phyloP scores from a whole-genome alignment of 1,140 invertebrate genomes.

The Neodiprion pinetum region DNA sequence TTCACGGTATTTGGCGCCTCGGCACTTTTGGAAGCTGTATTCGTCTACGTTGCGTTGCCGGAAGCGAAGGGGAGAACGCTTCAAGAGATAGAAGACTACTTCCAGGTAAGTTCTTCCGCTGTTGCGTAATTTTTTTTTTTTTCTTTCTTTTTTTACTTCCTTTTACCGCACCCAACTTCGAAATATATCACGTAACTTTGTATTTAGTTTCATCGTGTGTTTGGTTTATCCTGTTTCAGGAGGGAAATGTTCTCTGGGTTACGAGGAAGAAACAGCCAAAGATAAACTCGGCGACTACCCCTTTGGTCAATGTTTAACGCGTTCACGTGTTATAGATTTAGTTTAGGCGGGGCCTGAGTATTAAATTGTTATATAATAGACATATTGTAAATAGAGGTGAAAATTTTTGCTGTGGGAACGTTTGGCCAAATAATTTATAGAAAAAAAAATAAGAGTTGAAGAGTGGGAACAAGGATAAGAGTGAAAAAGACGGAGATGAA shows the following conservation, averaged over 20 bases:
- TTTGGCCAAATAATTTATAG: neutral
- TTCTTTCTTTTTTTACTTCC: neutral
- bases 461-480: too few relatives aligned
- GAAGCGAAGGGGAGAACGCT: conserved; percentile 83
- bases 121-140: too few relatives aligned
- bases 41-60: conserved; percentile 77
- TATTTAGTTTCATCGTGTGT: neutral
- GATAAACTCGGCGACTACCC: neutral
- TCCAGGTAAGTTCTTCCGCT: conserved; percentile 56
- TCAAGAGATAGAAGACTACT: conserved; percentile 82
- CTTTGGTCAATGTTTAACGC: neutral
- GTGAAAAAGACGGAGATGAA: too few relatives aligned
- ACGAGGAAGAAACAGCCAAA: conserved; percentile 47
- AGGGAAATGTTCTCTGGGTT: conserved; percentile 70
- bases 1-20: conserved; percentile 75
- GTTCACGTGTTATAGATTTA: neutral
- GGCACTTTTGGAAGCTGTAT: conserved; percentile 69
- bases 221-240: conserved; percentile 29
- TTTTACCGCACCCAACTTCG: too few relatives aligned
- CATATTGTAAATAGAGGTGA: neutral
- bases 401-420: neutral
- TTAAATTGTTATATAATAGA: neutral
- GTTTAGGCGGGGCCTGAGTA: neutral
- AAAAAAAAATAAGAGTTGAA: too few relatives aligned
- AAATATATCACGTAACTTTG: conserved; percentile 8